These are phyloP conservation scores for Polypedilum vanderplanki DNA, from an alignment of 1,140 invertebrate genomes.

Conservation along the genomic window DNA sequence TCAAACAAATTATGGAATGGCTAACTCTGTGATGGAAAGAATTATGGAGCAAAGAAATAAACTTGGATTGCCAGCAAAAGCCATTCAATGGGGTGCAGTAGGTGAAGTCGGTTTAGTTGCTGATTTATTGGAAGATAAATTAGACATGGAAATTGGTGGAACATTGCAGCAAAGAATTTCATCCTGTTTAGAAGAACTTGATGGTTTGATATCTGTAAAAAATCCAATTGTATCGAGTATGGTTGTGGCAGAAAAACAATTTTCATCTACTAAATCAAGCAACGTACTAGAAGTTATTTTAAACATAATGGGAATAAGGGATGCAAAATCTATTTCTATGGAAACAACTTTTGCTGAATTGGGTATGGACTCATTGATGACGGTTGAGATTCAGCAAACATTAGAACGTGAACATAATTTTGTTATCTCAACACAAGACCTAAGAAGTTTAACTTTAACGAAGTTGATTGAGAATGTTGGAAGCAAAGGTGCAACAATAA, in stretches of 20 bases:
- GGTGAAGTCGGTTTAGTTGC: slow-evolving; percentile 66
- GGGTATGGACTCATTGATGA: slow-evolving; percentile 86
- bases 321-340: slow-evolving; percentile 54
- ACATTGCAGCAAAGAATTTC: slow-evolving; percentile 77
- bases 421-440: slow-evolving; percentile 68
- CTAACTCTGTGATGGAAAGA: slow-evolving; percentile 66
- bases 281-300: slow-evolving; percentile 58
- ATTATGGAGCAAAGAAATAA: slow-evolving; percentile 55
- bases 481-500: neutral
- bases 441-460: slow-evolving; percentile 55
- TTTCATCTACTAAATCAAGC: slow-evolving; percentile 48
- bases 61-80: slow-evolving; percentile 56
- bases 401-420: slow-evolving; percentile 76
- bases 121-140: slow-evolving; percentile 71
- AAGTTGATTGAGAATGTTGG: slow-evolving; percentile 53
- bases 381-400: slow-evolving; percentile 80
- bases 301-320: slow-evolving; percentile 53
- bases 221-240: slow-evolving; percentile 66
- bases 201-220: slow-evolving; percentile 59
- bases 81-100: slow-evolving; percentile 65
- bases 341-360: slow-evolving; percentile 71
- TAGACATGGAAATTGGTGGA: slow-evolving; percentile 67
- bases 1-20: slow-evolving; percentile 79
- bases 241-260: slow-evolving; percentile 66
- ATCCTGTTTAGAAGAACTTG: slow-evolving; percentile 63